Conservation (phyloP, 2,797 vertebrate species). For the Rhynchonycteris naso region DNA sequence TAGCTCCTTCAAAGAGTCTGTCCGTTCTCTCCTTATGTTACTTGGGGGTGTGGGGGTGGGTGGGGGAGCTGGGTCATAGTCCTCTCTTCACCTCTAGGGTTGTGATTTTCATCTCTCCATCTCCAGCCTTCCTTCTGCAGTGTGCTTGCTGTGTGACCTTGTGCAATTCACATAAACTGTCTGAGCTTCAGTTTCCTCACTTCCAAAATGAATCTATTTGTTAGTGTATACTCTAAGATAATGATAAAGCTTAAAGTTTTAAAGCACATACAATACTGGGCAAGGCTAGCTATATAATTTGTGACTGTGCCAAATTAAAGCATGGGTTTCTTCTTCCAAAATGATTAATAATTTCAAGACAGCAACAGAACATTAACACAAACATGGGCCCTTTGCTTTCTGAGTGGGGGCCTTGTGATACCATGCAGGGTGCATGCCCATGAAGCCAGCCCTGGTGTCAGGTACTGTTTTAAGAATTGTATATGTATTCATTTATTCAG, state of each 20-base stretch:
- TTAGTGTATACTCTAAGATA: constrained; percentile 34
- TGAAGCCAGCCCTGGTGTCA: neutral
- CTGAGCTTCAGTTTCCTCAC: neutral
- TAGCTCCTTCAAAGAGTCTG: constrained; percentile 35
- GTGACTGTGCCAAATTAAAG: neutral
- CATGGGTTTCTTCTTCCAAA: neutral
- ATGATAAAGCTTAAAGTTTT: constrained; percentile 2
- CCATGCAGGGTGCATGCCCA: neutral
- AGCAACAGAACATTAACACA: neutral
- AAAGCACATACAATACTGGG: neutral
- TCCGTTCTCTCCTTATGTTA: neutral
- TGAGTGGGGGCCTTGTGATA: neutral
- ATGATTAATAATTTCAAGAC: neutral
- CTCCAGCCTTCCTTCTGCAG: neutral
- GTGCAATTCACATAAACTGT: neutral
- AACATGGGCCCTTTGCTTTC: neutral
- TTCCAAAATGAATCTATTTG: constrained; percentile 11
- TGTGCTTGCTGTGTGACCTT: neutral
- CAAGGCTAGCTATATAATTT: neutral
- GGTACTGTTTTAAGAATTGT: neutral
- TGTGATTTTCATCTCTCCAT: neutral
- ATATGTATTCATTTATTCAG: neutral
- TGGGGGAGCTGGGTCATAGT: neutral
- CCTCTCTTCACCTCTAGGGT: neutral
- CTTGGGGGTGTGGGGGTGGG: neutral